phyloP scores from a whole-genome alignment of 2,113 vertebrate genomes.

The Danio rerio region GRCz12tu NC_133178.1:50239001-50239500 shows the following conservation, averaged over 20 bases:
- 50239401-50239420: neutral
- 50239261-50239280: slow-evolving; percentile 50
- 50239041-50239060: too few relatives aligned
- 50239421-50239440: neutral
- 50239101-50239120: neutral
- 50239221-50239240: neutral
- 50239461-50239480: slow-evolving; percentile 82
- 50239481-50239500: slow-evolving; percentile 79
- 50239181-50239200: neutral
- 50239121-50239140: slow-evolving; percentile 9
- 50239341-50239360: slow-evolving; percentile 4
- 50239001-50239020: too few relatives aligned
- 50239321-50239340: neutral
- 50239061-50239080: too few relatives aligned
- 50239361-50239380: neutral
- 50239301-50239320: slow-evolving; percentile 40
- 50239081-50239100: neutral
- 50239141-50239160: slow-evolving; percentile 3
- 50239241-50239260: slow-evolving; percentile 9
- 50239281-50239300: slow-evolving; percentile 32
- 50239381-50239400: neutral
- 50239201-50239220: slow-evolving; percentile 8
- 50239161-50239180: slow-evolving; percentile 15
- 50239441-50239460: slow-evolving; percentile 80
- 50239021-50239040: too few relatives aligned